Evolutionary conservation across 2,888 invertebrate species (phyloP), one percentile per base, ranked within the genome.

Genomic region (Thereva unica): DNA sequence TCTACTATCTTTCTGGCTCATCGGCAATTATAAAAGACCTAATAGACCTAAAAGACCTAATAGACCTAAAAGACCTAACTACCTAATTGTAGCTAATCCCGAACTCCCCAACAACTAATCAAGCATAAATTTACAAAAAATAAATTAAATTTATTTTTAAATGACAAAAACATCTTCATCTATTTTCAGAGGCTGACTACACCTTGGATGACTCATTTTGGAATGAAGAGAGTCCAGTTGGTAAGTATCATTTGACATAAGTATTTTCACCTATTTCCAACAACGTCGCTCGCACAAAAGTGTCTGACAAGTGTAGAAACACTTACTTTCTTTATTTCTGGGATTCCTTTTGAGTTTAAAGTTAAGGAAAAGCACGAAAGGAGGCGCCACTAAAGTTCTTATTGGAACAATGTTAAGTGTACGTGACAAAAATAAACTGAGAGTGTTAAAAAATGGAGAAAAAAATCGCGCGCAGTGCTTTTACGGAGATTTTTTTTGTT

Each of bases 121-220:
- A 10, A 55, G 55, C 38, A 40, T 12, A 3, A 49, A 49, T 10
- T 10, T 10, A 49, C 0, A 12, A 47, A 47, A 47, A 49, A 49
- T 49, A 49, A 49, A 49, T 6, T 5, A 49, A n/a, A 49, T 9
- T 10, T 49, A 3, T 9, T 10, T 10, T 10, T 42, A 7, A 52
- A 52, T 12, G 8, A 8, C 5, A 52, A 35, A 52, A 47, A 42
- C 70, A 50, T 67, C 71, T 71, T 74, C 77, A 76, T 73, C 76
- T 81, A 82, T 82, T 92, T 91, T 64, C 89, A 93, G 93, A 93
- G 86, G 91, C 91, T 82, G 93, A 93, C 85, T 93, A 93, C 83
- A 92, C 92, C 78, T 86, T 93, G 84, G 93, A 93, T 85, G 93
- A 93, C 84, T 92, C 92, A 78, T 92, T 91, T 84, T 93, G 93